A percentile compares a stretch with the other conserved stretches of the same genome.
Evolutionary conservation across 2,888 invertebrate species (phyloP).

Genomic region (Hipparchia sbordonii): DNA sequence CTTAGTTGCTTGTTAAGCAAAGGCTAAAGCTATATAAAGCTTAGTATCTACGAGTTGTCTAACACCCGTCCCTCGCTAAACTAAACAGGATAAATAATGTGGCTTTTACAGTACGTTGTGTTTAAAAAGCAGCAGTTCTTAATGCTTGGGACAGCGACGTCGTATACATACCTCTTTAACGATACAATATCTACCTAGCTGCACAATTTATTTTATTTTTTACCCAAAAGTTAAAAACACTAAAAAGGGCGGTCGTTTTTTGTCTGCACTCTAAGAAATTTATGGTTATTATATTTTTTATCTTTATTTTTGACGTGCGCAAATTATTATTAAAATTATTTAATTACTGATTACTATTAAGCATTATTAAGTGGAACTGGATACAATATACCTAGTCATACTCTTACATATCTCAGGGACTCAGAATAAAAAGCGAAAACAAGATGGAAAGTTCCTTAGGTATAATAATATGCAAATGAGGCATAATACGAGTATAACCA

Average conservation of each 20-base stretch:
- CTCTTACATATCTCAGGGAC: too few species aligned
- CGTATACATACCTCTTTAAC: conserved; percentile 22
- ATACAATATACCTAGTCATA: too few species aligned
- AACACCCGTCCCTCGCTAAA: conserved; percentile 4
- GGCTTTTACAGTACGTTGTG: conserved; percentile 20
- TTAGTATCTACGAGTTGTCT: conserved; percentile 10
- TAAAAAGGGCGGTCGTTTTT: conserved; percentile 15
- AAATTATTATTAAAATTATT: too few species aligned
- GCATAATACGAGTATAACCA: too few species aligned
- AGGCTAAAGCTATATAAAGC: conserved; percentile 3
- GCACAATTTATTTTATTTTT: conserved; percentile 14
- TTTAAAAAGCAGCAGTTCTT: conserved; percentile 10
- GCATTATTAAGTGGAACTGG: too few species aligned
- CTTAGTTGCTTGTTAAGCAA: background rate
- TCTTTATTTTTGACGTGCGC: background rate
- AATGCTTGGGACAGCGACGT: conserved; percentile 17
- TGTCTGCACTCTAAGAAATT: conserved; percentile 6
- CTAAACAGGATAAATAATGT: conserved; percentile 17
- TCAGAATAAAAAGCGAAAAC: too few species aligned
- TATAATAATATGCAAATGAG: too few species aligned
- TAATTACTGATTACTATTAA: too few species aligned
- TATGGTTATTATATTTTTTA: background rate
- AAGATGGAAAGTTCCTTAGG: too few species aligned
- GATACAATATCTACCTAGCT: conserved; percentile 16
- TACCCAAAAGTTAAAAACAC: background rate